Conservation (phyloP, 1,140 invertebrate genomes). For the Papilio machaon region DNA sequence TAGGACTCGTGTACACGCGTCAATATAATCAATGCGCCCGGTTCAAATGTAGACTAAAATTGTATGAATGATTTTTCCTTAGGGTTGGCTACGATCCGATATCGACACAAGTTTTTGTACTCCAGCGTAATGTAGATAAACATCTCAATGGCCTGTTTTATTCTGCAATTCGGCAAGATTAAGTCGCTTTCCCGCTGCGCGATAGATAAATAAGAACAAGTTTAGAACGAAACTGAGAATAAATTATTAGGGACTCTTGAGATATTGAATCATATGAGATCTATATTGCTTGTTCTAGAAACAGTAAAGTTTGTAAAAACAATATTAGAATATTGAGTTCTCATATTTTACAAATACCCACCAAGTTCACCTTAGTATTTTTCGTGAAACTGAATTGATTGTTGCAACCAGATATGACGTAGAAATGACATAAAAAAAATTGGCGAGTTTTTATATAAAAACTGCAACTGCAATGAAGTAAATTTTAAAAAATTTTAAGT, state of each 20-base stretch:
- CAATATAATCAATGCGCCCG: conserved; percentile 37
- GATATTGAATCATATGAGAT: neutral
- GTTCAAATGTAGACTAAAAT: conserved; percentile 33
- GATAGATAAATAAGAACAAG: conserved; percentile 28
- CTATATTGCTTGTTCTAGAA: too few relatives aligned
- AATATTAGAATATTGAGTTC: too few relatives aligned
- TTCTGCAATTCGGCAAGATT: conserved; percentile 33
- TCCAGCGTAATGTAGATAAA: conserved; percentile 35
- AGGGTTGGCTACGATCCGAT: neutral
- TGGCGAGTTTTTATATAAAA: too few relatives aligned
- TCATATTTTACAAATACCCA: too few relatives aligned
- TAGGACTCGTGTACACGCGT: conserved; percentile 19
- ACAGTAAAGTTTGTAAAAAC: too few relatives aligned
- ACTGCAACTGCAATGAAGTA: too few relatives aligned
- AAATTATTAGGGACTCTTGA: neutral
- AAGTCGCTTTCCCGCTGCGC: conserved; percentile 15
- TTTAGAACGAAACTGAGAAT: neutral
- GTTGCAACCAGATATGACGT: too few relatives aligned
- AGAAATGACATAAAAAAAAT: too few relatives aligned
- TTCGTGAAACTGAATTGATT: too few relatives aligned
- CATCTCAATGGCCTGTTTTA: conserved; percentile 21
- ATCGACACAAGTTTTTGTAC: conserved; percentile 30
- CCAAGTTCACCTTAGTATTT: too few relatives aligned
- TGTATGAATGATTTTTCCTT: conserved; percentile 31
- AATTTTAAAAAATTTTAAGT: too few relatives aligned